Conservation (phyloP, 2,113 vertebrate genomes). For the Enhydra lutris region DNA sequence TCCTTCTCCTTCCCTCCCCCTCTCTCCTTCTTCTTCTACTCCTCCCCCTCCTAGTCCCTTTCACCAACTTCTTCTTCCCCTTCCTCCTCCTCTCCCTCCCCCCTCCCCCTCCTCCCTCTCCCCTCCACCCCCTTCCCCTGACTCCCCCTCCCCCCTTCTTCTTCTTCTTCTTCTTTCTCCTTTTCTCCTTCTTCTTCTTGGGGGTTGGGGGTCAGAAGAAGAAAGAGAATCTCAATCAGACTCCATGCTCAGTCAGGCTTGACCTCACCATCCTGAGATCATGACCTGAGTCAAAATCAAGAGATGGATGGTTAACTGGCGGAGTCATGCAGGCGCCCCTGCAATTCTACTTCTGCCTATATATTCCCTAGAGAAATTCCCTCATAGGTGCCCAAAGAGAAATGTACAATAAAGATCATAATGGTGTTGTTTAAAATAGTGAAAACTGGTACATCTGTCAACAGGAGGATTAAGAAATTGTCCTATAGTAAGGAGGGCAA, state of each 20-base stretch:
- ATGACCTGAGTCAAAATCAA: background rate
- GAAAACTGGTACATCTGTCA: background rate
- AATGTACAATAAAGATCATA: background rate
- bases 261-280: background rate
- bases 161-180: too few relatives aligned
- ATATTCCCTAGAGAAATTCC: background rate
- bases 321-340: background rate
- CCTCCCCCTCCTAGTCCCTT: too few relatives aligned
- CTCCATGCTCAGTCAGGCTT: background rate
- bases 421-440: background rate
- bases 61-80: too few relatives aligned
- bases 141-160: too few relatives aligned
- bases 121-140: rapidly evolving
- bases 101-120: too few relatives aligned
- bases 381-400: background rate
- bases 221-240: background rate
- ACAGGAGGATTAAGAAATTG: background rate
- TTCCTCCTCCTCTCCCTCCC: rapidly evolving
- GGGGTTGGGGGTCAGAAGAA: too few relatives aligned
- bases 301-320: background rate
- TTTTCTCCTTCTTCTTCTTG: too few relatives aligned
- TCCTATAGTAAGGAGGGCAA: background rate
- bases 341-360: background rate
- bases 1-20: too few relatives aligned
- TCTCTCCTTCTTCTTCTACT: too few relatives aligned